These are phyloP conservation scores for Molanna angustata DNA, from an alignment of 2,888 invertebrate species.

Conservation along the genomic window DNA sequence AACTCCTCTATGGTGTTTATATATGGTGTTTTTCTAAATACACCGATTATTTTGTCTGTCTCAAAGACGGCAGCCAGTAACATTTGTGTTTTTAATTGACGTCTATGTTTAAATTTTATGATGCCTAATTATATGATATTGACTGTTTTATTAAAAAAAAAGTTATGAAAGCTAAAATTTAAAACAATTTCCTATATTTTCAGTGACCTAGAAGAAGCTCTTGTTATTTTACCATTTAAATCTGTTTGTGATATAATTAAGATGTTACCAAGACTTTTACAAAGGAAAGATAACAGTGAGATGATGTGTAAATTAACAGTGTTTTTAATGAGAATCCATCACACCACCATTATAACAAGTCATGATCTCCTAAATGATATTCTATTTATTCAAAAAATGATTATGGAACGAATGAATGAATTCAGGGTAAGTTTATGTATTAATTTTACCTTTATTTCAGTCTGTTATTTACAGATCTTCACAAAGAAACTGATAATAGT, in stretches of 20 bases:
- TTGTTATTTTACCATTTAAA: slow-evolving; percentile 81
- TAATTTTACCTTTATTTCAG: not conserved
- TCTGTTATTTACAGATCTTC: not conserved
- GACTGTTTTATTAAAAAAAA: no score
- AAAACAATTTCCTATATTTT: slow-evolving; percentile 38
- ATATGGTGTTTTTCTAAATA: no score
- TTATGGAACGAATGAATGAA: slow-evolving; percentile 55
- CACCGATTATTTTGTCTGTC: no score
- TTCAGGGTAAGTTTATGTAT: slow-evolving; percentile 54
- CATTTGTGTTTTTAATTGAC: no score
- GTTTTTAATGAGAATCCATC: slow-evolving; percentile 74
- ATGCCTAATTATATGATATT: no score
- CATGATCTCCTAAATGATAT: slow-evolving; percentile 64
- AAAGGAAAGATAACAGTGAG: slow-evolving; percentile 70
- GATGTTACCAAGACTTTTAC: slow-evolving; percentile 66
- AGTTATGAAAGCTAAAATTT: no score
- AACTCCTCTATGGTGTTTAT: no score
- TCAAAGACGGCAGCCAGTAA: no score
- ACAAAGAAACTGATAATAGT: no score
- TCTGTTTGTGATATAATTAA: slow-evolving; percentile 76
- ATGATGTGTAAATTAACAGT: slow-evolving; percentile 71
- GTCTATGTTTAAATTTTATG: no score
- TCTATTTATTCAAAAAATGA: slow-evolving; percentile 61
- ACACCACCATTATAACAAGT: slow-evolving; percentile 74
- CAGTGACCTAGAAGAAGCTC: slow-evolving; percentile 89